A percentile compares a stretch with the other conserved stretches of the same genome.
phyloP scores from a whole-genome alignment of 2,113 vertebrate genomes.

The rabbit (Oryctolagus cuniculus) region mOryCun1.1 NC_091443.1:13877001-13877500 shows the following conservation, averaged over 20 bases:
- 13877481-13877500: neutral
- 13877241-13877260: neutral
- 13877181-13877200: neutral
- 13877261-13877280: neutral
- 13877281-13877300: neutral
- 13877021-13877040: neutral
- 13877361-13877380: neutral
- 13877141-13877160: neutral
- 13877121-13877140: neutral
- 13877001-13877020: neutral
- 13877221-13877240: neutral
- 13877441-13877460: neutral
- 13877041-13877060: neutral
- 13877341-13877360: neutral
- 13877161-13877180: neutral
- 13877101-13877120: neutral
- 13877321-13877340: neutral
- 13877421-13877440: neutral
- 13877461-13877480: neutral
- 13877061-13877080: neutral
- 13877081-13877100: neutral
- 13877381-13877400: neutral
- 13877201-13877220: neutral
- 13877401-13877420: neutral
- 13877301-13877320: neutral